phyloP scores from a whole-genome alignment of 1,140 invertebrate species.

The Polypedilum pembai region DNA sequence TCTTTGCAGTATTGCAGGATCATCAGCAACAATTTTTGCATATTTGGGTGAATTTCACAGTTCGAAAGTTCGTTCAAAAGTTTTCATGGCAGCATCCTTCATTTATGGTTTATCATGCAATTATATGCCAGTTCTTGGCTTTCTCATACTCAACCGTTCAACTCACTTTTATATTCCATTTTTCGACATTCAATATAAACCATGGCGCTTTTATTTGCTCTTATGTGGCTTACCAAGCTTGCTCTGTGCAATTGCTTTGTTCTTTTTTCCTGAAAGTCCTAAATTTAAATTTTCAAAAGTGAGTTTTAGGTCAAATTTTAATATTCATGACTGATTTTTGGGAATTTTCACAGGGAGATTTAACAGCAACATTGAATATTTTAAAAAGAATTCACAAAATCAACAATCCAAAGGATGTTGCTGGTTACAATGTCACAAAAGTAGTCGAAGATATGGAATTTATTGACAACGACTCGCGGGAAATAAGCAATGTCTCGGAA shows the following conservation, averaged over 20 bases:
- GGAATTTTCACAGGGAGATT: conserved; percentile 41
- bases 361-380: conserved; percentile 49
- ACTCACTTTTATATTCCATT: conserved; percentile 42
- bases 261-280: conserved; percentile 61
- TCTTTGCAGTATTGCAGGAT: conserved; percentile 33
- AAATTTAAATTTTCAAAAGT: conserved; percentile 52
- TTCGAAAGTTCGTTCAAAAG: conserved; percentile 33
- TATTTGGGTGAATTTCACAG: conserved; percentile 39
- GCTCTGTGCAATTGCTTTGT: conserved; percentile 48
- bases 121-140: conserved; percentile 52
- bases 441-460: conserved; percentile 24
- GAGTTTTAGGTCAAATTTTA: not conserved
- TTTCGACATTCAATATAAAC: conserved; percentile 47
- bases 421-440: conserved; percentile 30
- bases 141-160: conserved; percentile 55
- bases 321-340: not conserved
- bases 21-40: conserved; percentile 35
- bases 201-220: conserved; percentile 63
- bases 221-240: conserved; percentile 57
- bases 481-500: not conserved
- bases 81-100: conserved; percentile 35
- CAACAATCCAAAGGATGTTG: conserved; percentile 46
- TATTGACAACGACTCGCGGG: not conserved
- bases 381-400: conserved; percentile 49
- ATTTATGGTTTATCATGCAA: conserved; percentile 36